Evolutionary conservation across 2,888 invertebrate genomes (phyloP), one percentile per base, ranked within the genome.

Genomic region (Cataglyphis livida): DNA sequence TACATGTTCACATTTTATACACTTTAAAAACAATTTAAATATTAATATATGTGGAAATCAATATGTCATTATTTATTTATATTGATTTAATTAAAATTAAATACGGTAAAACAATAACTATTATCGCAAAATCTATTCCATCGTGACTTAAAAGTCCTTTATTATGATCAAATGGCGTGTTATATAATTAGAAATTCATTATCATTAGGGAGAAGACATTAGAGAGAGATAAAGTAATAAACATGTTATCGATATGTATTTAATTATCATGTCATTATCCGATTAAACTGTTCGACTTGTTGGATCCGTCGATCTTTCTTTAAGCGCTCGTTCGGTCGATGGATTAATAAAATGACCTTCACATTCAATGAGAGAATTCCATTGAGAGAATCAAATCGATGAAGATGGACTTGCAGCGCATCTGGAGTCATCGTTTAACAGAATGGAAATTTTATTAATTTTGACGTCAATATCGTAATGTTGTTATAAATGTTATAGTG

Each of bases 381-480:
- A 85, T 81, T 79, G 38, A 59, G 35, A 65, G 81, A 82, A 85
- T 79, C 85, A 61, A 83, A 89, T 81, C 81, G 86, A 84, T 61
- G 73, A 83, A 79, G 59, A 68, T 66, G 51, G 38, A 51, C 81
- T 38, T 70, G 75, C 51, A 32, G 65, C 84, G 84, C 90, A 91
- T 91, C 91, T 90, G 91, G 90, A 84, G 79, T 76, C 83, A 78
- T 73, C 90, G 86, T 90, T 92, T 92, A 91, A 90, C 86, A 85
- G 82, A 86, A 90, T 88, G 86, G 85, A 89, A 84, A 87, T 92
- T 92, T 92, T 91, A 92, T 93, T 93, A 90, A 84, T 84, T 87
- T 87, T 92, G 93, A 93, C 93, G 92, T 92, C 91, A 92, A 89
- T 88, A 83, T 89, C 85, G 89, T 87, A 83, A 90, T 82, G 85